These are phyloP conservation scores for Noturus placidus DNA, from an alignment of 2,113 vertebrate genomes.

Conservation along the genomic window DNA sequence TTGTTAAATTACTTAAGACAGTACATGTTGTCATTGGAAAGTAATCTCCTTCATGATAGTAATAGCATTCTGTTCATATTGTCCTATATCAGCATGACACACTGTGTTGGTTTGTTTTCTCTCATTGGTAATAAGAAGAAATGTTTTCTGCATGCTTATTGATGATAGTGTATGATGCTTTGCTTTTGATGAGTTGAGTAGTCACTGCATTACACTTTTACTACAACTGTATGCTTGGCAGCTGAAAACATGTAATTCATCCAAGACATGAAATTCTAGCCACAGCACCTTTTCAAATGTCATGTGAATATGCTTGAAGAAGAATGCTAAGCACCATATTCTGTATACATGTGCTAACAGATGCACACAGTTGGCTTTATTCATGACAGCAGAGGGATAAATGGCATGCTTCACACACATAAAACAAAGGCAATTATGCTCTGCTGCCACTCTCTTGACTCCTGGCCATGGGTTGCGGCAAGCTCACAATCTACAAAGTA, in stretches of 20 bases:
- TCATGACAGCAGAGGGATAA: not conserved
- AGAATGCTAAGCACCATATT: not conserved
- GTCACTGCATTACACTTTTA: not conserved
- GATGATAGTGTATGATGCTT: not conserved
- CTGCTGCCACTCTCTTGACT: slow-evolving; percentile 4
- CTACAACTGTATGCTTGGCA: too few species aligned
- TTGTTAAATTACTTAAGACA: not conserved
- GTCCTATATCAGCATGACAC: not conserved
- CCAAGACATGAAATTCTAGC: not conserved
- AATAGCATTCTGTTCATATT: not conserved
- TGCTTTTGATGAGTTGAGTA: not conserved
- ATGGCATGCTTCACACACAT: not conserved
- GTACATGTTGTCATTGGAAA: not conserved
- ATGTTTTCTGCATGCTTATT: not conserved
- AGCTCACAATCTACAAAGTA: not conserved
- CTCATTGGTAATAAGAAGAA: not conserved
- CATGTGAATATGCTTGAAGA: not conserved
- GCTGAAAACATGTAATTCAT: not conserved
- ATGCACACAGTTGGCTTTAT: not conserved
- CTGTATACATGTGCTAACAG: slow-evolving; percentile 1
- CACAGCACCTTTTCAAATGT: not conserved
- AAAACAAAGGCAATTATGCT: slow-evolving; percentile 2
- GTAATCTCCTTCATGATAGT: not conserved
- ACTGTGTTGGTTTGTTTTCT: not conserved
- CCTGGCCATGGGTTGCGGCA: not conserved